Conservation (phyloP, 2,113 vertebrate species). For the Albula glossodonta region DNA sequence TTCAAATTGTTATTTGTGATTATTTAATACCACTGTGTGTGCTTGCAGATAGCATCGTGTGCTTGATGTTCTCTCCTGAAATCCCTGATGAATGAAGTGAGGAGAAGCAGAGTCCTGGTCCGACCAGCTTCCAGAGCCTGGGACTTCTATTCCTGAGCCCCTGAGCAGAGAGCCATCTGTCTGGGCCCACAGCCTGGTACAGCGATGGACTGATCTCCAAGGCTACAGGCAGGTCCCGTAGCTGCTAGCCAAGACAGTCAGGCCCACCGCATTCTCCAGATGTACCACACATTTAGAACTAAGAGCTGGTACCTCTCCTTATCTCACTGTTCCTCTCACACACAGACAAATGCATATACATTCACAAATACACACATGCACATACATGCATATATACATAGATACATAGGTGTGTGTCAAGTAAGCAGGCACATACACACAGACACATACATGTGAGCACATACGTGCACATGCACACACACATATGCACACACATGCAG, state of each 20-base stretch:
- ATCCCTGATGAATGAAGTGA: background rate
- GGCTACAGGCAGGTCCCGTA: constrained; percentile 58
- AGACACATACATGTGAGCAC: constrained; percentile 21
- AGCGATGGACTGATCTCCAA: constrained; percentile 79
- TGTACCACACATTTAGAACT: constrained; percentile 67
- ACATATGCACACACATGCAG: constrained; percentile 30
- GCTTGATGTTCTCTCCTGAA: too few relatives aligned
- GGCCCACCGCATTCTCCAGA: constrained; percentile 56
- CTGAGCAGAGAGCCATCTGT: constrained; percentile 77
- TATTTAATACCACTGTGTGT: too few relatives aligned
- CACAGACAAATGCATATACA: too few relatives aligned
- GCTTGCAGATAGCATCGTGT: too few relatives aligned
- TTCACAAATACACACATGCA: background rate
- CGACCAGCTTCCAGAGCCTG: constrained; percentile 71
- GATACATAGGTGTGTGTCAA: background rate
- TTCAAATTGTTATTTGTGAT: too few relatives aligned
- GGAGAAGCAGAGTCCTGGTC: background rate
- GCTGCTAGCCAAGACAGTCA: constrained; percentile 62
- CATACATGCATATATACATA: background rate
- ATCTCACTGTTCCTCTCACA: constrained; percentile 73
- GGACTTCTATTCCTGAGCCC: constrained; percentile 66
- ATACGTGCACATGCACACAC: constrained; percentile 26
- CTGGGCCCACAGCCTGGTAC: constrained; percentile 71
- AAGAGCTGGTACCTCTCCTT: constrained; percentile 54
- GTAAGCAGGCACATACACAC: background rate